Conservation (phyloP, 2,888 invertebrate genomes). For the Periphyllus acericola region DNA sequence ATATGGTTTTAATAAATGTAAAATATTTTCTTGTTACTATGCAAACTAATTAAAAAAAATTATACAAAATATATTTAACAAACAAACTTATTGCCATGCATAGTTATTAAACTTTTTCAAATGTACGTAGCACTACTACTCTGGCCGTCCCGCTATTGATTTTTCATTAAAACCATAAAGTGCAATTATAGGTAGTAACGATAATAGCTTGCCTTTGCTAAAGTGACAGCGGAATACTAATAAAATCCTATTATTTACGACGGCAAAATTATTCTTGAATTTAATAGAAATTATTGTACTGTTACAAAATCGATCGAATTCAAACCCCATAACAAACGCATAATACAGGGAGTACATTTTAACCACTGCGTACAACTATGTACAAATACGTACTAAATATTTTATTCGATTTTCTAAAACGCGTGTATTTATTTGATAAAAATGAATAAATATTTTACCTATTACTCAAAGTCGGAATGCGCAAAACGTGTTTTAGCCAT, state of each 20-base stretch:
- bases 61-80: not conserved
- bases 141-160: not conserved
- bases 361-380: not conserved
- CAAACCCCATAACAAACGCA: not conserved
- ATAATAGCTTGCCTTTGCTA: slow-evolving; percentile 19
- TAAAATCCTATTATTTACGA: not conserved
- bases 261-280: not conserved
- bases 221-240: slow-evolving; percentile 15
- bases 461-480: no score
- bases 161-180: slow-evolving; percentile 40
- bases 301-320: not conserved
- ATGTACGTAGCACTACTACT: not conserved
- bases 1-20: not conserved
- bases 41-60: not conserved
- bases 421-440: no score
- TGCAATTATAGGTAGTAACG: not conserved
- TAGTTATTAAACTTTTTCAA: not conserved
- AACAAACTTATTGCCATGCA: not conserved
- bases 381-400: no score
- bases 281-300: not conserved
- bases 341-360: not conserved
- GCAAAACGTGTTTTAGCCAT: no score
- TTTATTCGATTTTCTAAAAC: no score
- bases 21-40: not conserved
- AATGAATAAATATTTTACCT: no score